phyloP scores from a whole-genome alignment of 2,888 invertebrate species.

The Drosophila mulleri region DNA sequence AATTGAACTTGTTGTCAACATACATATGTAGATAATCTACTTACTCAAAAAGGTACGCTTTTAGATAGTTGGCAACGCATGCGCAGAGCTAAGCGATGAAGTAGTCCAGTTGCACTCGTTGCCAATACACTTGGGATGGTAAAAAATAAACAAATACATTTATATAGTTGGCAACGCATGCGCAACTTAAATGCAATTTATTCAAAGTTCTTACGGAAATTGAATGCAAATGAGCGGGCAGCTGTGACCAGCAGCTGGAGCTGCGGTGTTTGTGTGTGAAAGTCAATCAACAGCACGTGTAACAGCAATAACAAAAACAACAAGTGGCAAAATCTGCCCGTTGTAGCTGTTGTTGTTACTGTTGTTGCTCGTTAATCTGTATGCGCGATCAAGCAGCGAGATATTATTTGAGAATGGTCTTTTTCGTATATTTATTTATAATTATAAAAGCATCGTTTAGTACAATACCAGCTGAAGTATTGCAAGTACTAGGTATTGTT shows the following conservation, averaged over 20 bases:
- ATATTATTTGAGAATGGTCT: constrained; percentile 39
- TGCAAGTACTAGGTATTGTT: constrained; percentile 22
- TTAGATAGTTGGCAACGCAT: constrained; percentile 2
- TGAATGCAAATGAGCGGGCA: constrained; percentile 52
- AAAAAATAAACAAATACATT: constrained; percentile 1
- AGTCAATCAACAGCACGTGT: constrained; percentile 79
- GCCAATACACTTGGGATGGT: constrained; percentile 9
- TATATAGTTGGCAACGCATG: constrained; percentile 34
- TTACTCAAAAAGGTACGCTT: not conserved
- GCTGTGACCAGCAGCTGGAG: constrained; percentile 11
- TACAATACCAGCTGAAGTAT: constrained; percentile 52
- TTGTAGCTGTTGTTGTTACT: constrained; percentile 11
- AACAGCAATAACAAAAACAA: constrained; percentile 36
- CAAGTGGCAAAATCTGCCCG: constrained; percentile 19
- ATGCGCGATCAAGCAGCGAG: constrained; percentile 36
- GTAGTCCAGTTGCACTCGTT: constrained; percentile 9
- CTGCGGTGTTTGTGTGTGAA: constrained; percentile 55
- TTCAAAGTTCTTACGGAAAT: constrained; percentile 55
- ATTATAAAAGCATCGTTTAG: constrained; percentile 19
- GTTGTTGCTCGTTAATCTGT: constrained; percentile 34
- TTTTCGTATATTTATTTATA: constrained; percentile 5
- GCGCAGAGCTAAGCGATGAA: not conserved
- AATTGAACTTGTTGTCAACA: constrained; percentile 21
- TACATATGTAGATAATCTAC: not conserved
- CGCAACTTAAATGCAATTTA: constrained; percentile 21